Base-by-base conservation (phyloP, 2,888 invertebrate species). In the Drosophila algonquin region DNA sequence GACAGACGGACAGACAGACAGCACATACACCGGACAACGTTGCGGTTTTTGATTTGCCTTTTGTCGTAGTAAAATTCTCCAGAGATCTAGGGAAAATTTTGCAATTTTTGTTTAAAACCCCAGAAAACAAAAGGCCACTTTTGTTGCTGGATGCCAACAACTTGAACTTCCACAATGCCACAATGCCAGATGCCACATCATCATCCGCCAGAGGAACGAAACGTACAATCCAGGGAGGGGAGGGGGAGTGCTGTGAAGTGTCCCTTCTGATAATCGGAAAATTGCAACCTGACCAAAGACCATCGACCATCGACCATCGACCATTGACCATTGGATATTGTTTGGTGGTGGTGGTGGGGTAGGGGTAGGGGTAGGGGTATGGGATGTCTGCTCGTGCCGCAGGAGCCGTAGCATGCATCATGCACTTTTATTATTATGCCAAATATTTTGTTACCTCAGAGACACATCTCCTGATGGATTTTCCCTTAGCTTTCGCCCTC, bases 401-500 rank as follows among this genome's bases (percentile, higher is more conserved):
- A 60, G 64, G 50, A 52, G 10, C 55, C 24, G 56, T 32, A 46
- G 65, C 60, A 60, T 72, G 59, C 63, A 65, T 74, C 58, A 51
- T 68, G 65, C 68, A 68, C 74, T 85, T 79, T 81, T 79, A 82
- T 79, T 87, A 85, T 87, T 75, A 85, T 81, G 75, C 74, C 82
- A 87, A 83, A 83, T 87, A 87, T 83, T 81, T 83, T 87, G 63
- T 51, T 64, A 74, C 65, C 58, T 46, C 21, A 44, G 35, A 51
- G 30, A 48, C 51, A 24, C 53, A 21, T 44, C 54, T 47, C 65
- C 62, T 79, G 87, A 83, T 85, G 77, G 77, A 87, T 72, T 87
- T 79, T 61, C 14, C 32, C n/a, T 27, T 53, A 10, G 47, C 10
- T 52, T 16, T 27, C 24, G 16, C 24, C 18, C 48, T 21, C 30